Evolutionary conservation across 2,888 invertebrate genomes (phyloP).

Genomic region (Andrena hattorfiana): DNA sequence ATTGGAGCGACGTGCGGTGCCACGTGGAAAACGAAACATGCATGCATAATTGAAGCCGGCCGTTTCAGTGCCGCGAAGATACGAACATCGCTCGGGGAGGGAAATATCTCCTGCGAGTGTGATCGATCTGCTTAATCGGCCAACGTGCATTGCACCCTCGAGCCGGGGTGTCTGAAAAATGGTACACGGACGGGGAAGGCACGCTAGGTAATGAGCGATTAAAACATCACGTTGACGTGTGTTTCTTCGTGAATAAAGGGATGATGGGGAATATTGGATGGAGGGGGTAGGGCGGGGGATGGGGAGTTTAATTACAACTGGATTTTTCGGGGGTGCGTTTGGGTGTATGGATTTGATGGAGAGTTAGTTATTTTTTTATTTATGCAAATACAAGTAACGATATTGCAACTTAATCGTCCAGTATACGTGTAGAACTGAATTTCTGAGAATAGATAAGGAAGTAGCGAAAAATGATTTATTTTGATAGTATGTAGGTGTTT

Average conservation of each 20-base stretch:
- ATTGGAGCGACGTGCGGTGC: constrained; percentile 16
- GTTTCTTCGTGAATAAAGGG: neutral
- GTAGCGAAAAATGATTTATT: neutral
- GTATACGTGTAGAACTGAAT: too few species aligned
- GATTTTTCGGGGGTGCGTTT: too few species aligned
- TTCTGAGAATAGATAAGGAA: too few species aligned
- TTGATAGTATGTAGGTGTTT: neutral
- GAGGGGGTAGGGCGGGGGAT: neutral
- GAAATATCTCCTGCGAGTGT: constrained; percentile 39
- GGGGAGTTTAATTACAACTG: too few species aligned
- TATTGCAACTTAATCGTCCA: too few species aligned
- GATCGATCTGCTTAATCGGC: constrained; percentile 50
- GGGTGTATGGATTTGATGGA: too few species aligned
- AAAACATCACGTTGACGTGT: constrained; percentile 16
- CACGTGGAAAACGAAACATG: constrained; percentile 47
- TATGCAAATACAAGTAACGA: too few species aligned
- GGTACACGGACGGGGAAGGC: neutral
- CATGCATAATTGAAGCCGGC: constrained; percentile 55
- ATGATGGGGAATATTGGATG: neutral
- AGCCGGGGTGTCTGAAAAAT: constrained; percentile 3
- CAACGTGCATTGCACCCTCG: constrained; percentile 5
- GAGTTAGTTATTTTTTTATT: too few species aligned
- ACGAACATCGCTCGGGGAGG: constrained; percentile 27
- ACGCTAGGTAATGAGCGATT: constrained; percentile 20
- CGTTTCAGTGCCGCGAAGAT: constrained; percentile 41